phyloP scores from a whole-genome alignment of 2,888 invertebrate species.

The Gryllus longicercus region DNA sequence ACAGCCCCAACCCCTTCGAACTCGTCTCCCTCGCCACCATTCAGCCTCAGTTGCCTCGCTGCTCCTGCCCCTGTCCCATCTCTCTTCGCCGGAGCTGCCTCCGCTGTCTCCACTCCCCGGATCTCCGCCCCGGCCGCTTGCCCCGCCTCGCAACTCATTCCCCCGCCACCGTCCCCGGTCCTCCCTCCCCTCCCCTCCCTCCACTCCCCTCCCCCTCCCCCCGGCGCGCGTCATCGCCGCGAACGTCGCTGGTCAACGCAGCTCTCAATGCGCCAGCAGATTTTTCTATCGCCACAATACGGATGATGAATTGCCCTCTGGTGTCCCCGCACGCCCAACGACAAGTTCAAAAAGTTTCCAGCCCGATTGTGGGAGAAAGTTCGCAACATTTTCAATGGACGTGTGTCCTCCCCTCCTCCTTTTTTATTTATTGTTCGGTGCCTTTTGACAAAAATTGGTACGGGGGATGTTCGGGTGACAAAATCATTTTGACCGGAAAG shows the following conservation, averaged over 20 bases:
- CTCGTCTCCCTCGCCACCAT: background rate
- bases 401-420: slow-evolving; percentile 3
- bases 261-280: background rate
- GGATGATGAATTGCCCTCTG: slow-evolving; percentile 17
- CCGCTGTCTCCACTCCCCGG: background rate
- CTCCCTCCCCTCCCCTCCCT: background rate
- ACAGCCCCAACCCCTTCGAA: too few species aligned
- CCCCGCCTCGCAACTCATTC: background rate
- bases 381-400: slow-evolving; percentile 11
- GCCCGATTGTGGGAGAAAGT: slow-evolving; percentile 3
- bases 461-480: slow-evolving; percentile 1
- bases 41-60: background rate
- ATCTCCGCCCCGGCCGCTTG: background rate
- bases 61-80: background rate
- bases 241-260: background rate
- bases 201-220: background rate
- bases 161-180: background rate
- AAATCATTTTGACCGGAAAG: slow-evolving; percentile 2
- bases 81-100: background rate
- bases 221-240: background rate
- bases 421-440: slow-evolving; percentile 17
- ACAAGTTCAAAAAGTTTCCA: slow-evolving; percentile 17
- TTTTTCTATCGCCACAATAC: slow-evolving; percentile 17
- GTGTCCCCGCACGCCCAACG: background rate
- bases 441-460: background rate